Conservation (phyloP, 2,888 invertebrate genomes). For the Eristalis arbustorum region DNA sequence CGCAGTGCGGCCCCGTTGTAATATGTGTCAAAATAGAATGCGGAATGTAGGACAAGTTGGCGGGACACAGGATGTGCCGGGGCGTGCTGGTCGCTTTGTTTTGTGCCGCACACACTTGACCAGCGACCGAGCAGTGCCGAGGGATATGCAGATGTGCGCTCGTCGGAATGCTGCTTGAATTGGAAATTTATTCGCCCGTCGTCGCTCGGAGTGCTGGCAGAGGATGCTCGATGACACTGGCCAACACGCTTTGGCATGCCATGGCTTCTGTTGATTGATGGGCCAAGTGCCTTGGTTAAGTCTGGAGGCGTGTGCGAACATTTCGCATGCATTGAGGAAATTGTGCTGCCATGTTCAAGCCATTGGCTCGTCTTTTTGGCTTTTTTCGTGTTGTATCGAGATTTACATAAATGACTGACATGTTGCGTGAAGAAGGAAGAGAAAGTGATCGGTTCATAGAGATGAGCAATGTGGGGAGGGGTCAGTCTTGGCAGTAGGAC, state of each 20-base stretch:
- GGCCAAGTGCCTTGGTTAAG: too few relatives aligned
- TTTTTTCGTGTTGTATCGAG: too few relatives aligned
- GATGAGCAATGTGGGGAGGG: too few relatives aligned
- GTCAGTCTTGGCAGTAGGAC: too few relatives aligned
- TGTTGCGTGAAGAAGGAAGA: too few relatives aligned
- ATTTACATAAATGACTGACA: too few relatives aligned
- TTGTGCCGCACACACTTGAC: not conserved
- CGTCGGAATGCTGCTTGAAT: not conserved
- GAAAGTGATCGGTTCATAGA: too few relatives aligned
- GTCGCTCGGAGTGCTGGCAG: not conserved
- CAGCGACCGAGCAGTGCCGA: not conserved
- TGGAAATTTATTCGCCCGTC: not conserved
- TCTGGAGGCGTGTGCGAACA: too few relatives aligned
- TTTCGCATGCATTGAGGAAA: too few relatives aligned
- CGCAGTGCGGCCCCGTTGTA: constrained; percentile 4
- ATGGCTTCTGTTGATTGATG: not conserved
- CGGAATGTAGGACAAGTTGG: constrained; percentile 25
- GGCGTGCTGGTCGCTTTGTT: not conserved
- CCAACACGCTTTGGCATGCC: not conserved
- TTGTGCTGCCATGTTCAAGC: too few relatives aligned
- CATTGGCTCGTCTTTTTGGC: too few relatives aligned
- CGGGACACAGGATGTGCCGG: constrained; percentile 3
- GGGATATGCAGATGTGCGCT: not conserved
- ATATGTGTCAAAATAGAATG: constrained; percentile 48
- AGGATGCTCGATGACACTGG: not conserved